phyloP scores from a whole-genome alignment of 23 tunicate genomes.

The Ascidia mentula region DNA sequence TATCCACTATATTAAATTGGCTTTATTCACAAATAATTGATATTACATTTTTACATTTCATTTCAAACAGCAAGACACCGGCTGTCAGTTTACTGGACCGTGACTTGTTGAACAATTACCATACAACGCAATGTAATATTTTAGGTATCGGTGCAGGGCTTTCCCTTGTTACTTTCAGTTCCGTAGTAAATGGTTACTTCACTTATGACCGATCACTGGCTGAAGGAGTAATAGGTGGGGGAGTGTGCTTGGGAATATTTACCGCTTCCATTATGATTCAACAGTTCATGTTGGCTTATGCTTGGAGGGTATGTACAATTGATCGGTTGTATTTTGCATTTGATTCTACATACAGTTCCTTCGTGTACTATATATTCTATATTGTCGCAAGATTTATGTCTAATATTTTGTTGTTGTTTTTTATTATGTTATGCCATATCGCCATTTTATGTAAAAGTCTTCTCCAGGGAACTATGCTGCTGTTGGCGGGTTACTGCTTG shows the following conservation, averaged over 20 bases:
- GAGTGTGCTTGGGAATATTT: conserved; percentile 33
- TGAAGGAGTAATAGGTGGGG: conserved; percentile 36
- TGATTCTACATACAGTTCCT: too few relatives aligned
- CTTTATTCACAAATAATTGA: too few relatives aligned
- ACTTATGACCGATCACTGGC: conserved; percentile 19
- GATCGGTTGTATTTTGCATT: background rate
- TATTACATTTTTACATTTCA: too few relatives aligned
- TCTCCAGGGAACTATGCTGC: conserved; percentile 38
- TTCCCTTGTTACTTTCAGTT: background rate
- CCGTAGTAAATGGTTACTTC: conserved; percentile 37
- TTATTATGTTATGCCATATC: too few relatives aligned
- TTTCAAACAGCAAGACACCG: too few relatives aligned
- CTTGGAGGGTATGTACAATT: conserved; percentile 25
- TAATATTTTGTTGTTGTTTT: too few relatives aligned
- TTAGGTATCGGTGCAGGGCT: conserved; percentile 51
- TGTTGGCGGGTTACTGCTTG: conserved; percentile 14
- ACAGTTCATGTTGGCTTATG: background rate
- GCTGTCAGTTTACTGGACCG: too few relatives aligned
- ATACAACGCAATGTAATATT: too few relatives aligned
- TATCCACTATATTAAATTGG: too few relatives aligned
- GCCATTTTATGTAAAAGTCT: background rate
- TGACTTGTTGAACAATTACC: too few relatives aligned
- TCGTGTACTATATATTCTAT: too few relatives aligned
- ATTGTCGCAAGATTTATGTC: too few relatives aligned
- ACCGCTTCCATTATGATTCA: conserved; percentile 18